phyloP scores from a whole-genome alignment of 2,797 vertebrate genomes.

The Adrianichthys oophorus region DNA sequence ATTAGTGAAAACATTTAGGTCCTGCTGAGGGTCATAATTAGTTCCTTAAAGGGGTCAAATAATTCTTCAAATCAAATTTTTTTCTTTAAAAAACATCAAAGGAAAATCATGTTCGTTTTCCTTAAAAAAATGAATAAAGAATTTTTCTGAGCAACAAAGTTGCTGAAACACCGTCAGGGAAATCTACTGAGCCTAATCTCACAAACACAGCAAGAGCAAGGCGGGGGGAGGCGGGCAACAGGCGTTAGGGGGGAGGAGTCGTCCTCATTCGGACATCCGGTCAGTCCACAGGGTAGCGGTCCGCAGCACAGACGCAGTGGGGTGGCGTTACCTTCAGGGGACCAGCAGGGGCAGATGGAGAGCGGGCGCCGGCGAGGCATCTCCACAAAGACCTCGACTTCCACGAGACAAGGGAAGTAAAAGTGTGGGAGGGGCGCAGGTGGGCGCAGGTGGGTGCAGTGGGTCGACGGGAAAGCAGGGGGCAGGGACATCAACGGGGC shows the following conservation, averaged over 20 bases:
- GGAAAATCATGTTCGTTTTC: too few relatives aligned
- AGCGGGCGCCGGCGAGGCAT: conserved; percentile 96
- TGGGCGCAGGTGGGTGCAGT: conserved; percentile 65
- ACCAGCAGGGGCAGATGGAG: conserved; percentile 99
- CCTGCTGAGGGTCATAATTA: too few relatives aligned
- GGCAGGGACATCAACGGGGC: conserved; percentile 54
- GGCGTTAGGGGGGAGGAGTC: neutral
- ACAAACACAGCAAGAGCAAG: conserved; percentile 37
- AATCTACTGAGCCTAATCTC: conserved; percentile 53
- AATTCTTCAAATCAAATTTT: too few relatives aligned
- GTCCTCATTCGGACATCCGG: conserved; percentile 61
- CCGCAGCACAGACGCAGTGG: conserved; percentile 67
- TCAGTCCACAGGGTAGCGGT: conserved; percentile 69
- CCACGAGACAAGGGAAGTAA: conserved; percentile 77
- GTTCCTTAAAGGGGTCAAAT: too few relatives aligned
- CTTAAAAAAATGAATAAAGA: too few relatives aligned
- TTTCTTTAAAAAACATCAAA: too few relatives aligned
- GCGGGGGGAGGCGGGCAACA: conserved; percentile 7
- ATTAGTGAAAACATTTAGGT: too few relatives aligned
- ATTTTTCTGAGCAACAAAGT: too few relatives aligned
- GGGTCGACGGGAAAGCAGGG: conserved; percentile 64
- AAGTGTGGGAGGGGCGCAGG: conserved; percentile 62
- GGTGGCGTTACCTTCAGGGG: conserved; percentile 97
- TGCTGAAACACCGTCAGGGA: conserved; percentile 40
- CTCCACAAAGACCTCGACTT: conserved; percentile 97